phyloP scores from a whole-genome alignment of 2,113 vertebrate species.

The Hippolais icterina region DNA sequence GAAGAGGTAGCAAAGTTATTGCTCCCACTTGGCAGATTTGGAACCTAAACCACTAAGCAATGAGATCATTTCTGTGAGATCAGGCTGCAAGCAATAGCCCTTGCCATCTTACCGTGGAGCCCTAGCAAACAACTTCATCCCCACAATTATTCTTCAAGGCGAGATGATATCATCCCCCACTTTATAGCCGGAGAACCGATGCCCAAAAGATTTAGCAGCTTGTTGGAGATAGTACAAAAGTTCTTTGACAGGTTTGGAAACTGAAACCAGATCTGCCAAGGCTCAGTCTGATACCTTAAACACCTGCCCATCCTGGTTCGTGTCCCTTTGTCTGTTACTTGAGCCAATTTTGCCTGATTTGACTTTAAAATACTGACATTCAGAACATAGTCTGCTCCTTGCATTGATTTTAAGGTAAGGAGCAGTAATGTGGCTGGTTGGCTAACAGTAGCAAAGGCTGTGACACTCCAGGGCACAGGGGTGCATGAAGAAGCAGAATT shows the following conservation, averaged over 20 bases:
- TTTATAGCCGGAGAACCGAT: neutral
- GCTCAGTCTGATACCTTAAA: constrained; percentile 10
- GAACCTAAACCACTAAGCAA: constrained; percentile 21
- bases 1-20: constrained; percentile 57
- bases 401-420: neutral
- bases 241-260: neutral
- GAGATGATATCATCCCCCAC: neutral
- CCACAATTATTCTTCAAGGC: constrained; percentile 3
- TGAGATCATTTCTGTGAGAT: constrained; percentile 58
- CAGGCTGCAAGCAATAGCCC: constrained; percentile 2
- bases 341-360: neutral
- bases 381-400: neutral
- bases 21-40: constrained; percentile 52
- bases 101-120: constrained; percentile 3
- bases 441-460: neutral
- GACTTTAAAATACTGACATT: neutral
- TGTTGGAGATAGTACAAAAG: neutral
- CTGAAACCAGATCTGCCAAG: neutral
- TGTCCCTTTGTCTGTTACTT: neutral
- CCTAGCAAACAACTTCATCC: neutral
- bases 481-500: neutral
- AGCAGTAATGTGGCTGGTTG: rapidly evolving
- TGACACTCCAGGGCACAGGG: neutral
- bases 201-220: constrained; percentile 27
- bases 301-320: neutral